Evolutionary conservation across 2,888 invertebrate species (phyloP).

Genomic region (Harmothoe impar): DNA sequence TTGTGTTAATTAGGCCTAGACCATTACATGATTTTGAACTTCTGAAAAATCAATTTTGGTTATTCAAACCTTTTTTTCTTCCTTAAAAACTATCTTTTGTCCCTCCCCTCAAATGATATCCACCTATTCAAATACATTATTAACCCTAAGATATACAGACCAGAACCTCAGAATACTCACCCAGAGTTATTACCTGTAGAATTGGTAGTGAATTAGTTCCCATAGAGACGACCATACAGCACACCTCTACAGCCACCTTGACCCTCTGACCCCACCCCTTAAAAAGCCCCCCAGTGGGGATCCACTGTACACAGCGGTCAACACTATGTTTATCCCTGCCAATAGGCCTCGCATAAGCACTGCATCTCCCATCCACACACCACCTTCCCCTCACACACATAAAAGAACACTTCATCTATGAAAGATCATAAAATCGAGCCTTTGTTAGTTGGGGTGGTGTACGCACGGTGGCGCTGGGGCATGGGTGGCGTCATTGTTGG

Average conservation of each 20-base stretch:
- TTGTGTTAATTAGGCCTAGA: too few relatives aligned
- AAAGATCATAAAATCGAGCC: conserved; percentile 58
- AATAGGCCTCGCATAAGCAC: not conserved
- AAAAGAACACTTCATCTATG: conserved; percentile 55
- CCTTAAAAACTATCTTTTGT: too few relatives aligned
- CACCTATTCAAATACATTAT: too few relatives aligned
- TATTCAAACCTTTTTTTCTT: too few relatives aligned
- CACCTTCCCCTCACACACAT: not conserved
- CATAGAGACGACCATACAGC: conserved; percentile 40
- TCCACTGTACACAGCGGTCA: not conserved
- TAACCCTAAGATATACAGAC: too few relatives aligned
- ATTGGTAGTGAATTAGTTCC: not conserved
- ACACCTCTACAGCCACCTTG: not conserved
- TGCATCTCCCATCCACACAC: not conserved
- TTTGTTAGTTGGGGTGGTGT: conserved; percentile 31
- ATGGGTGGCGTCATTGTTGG: conserved; percentile 4
- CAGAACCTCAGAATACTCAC: too few relatives aligned
- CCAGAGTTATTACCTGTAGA: too few relatives aligned
- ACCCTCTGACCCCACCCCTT: not conserved
- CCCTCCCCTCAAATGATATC: too few relatives aligned
- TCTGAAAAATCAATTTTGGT: too few relatives aligned
- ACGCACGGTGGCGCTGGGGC: conserved; percentile 18
- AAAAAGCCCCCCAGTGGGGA: conserved; percentile 33
- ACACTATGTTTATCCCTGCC: conserved; percentile 20
- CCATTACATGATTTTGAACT: too few relatives aligned